Conservation (phyloP, 2,888 invertebrate genomes). For the Gnatocerus cornutus region DNA sequence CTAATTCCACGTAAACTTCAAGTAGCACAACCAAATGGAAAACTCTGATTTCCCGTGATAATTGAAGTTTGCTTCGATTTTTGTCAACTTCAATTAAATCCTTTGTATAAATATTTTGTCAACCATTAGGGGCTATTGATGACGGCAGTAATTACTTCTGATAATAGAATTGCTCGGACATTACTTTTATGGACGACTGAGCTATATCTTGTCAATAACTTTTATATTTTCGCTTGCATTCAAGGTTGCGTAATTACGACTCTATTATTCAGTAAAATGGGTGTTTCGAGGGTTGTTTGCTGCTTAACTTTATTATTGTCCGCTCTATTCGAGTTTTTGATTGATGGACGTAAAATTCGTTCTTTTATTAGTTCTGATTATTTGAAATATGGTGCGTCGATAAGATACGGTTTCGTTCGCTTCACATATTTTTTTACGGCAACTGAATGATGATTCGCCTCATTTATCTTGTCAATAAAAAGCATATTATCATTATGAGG, state of each 20-base stretch:
- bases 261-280: conserved; percentile 21
- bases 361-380: conserved; percentile 32
- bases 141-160: neutral
- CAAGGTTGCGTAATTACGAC: conserved; percentile 18
- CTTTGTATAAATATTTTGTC: neutral
- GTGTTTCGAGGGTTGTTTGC: conserved; percentile 18
- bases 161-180: conserved; percentile 16
- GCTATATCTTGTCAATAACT: conserved; percentile 18
- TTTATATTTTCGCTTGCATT: conserved; percentile 11
- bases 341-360: conserved; percentile 21
- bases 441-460: conserved; percentile 11
- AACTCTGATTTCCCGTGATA: conserved; percentile 7
- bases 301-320: conserved; percentile 28
- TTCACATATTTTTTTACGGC: conserved; percentile 28
- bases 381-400: conserved; percentile 33
- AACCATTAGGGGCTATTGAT: conserved; percentile 2
- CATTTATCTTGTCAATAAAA: conserved; percentile 30
- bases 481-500: conserved; percentile 21
- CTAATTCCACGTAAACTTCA: conserved; percentile 6
- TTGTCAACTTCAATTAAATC: conserved; percentile 1
- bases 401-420: conserved; percentile 23
- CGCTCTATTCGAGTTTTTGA: conserved; percentile 17
- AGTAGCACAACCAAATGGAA: conserved; percentile 9
- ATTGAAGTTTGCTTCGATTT: conserved; percentile 8
- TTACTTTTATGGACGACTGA: conserved; percentile 3